These are phyloP conservation scores for Sinocyclocheilus maitianheensis DNA, from an alignment of 2,113 vertebrate genomes.

Conservation along the genomic window DNA sequence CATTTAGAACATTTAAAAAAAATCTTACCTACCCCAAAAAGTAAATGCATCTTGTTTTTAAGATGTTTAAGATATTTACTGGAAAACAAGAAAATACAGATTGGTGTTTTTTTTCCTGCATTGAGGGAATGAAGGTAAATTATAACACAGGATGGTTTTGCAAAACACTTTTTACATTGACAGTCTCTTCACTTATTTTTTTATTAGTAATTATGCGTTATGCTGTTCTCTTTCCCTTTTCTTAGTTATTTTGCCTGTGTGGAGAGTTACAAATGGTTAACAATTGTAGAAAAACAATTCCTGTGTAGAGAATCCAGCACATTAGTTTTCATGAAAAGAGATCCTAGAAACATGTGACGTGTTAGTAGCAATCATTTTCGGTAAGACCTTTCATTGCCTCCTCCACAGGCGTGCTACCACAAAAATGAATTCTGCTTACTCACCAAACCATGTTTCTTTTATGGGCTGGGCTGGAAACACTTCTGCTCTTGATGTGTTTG, in stretches of 20 bases:
- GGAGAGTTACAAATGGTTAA: not conserved
- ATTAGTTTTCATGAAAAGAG: not conserved
- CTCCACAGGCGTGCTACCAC: not conserved
- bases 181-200: too few relatives aligned
- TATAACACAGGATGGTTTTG: not conserved
- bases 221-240: not conserved
- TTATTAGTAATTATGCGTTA: not conserved
- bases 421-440: not conserved
- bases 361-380: not conserved
- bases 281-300: not conserved
- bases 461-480: not conserved
- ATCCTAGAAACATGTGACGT: not conserved
- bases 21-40: too few relatives aligned
- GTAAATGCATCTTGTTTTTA: too few relatives aligned
- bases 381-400: not conserved
- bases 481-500: not conserved
- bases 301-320: not conserved
- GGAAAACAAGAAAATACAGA: too few relatives aligned
- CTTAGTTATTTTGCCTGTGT: not conserved
- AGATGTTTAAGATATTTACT: too few relatives aligned
- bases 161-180: too few relatives aligned
- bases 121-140: not conserved
- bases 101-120: too few relatives aligned
- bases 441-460: constrained; percentile 5
- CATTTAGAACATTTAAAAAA: too few relatives aligned